phyloP scores from a whole-genome alignment of 2,888 invertebrate species.

The Sarcophaga carnaria region DNA sequence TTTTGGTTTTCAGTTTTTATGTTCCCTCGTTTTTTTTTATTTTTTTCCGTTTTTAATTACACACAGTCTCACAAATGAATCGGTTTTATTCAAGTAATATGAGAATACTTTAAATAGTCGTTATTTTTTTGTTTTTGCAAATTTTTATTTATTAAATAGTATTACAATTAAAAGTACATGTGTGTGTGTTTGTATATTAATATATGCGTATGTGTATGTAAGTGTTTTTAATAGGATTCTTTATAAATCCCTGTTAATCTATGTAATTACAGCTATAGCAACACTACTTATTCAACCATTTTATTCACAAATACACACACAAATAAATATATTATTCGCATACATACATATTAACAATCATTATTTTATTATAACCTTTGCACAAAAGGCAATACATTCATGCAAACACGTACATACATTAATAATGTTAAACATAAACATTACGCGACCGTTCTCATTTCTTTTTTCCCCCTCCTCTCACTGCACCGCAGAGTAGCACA shows the following conservation, averaged over 20 bases:
- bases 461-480: not conserved
- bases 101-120: not conserved
- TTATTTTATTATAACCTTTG: not conserved
- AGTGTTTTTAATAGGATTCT: slow-evolving; percentile 54
- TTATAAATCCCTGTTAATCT: slow-evolving; percentile 69
- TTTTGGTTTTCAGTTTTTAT: not conserved
- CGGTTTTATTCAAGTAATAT: not conserved
- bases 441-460: slow-evolving; percentile 38
- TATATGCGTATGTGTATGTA: not conserved
- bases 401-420: slow-evolving; percentile 22
- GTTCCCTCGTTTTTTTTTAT: not conserved
- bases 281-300: slow-evolving; percentile 51
- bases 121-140: not conserved
- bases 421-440: slow-evolving; percentile 59
- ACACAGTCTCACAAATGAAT: not conserved
- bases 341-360: not conserved
- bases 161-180: too few species aligned
- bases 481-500: not conserved
- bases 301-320: slow-evolving; percentile 44
- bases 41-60: not conserved
- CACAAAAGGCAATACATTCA: slow-evolving; percentile 12
- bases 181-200: not conserved
- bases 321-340: not conserved
- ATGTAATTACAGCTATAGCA: slow-evolving; percentile 67
- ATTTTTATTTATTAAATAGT: not conserved